Percentiles rank a stretch among this genome's conserved stretches.
Conservation (phyloP, 2,888 invertebrate species). For the Microctonus brassicae region DNA sequence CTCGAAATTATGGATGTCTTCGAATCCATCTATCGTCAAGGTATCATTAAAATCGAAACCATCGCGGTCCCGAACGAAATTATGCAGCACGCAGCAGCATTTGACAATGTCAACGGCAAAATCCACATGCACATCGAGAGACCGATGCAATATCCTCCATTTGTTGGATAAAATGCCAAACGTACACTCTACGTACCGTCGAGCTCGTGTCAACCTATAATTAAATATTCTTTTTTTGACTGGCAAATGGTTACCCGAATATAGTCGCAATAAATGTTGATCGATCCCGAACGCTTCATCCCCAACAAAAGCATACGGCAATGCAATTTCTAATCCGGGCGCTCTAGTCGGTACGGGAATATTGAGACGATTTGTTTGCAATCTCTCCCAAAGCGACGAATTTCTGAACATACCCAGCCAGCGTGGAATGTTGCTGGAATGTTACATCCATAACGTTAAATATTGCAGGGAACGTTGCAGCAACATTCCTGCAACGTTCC, state of each 20-base stretch:
- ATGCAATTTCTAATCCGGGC: slow-evolving; percentile 12
- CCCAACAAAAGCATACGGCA: slow-evolving; percentile 34
- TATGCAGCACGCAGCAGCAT: slow-evolving; percentile 43
- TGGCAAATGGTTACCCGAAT: slow-evolving; percentile 42
- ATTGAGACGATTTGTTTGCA: no score
- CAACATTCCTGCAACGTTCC: no score
- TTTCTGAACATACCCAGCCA: no score
- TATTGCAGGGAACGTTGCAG: no score
- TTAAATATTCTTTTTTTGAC: slow-evolving; percentile 50
- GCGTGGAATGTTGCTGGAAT: no score
- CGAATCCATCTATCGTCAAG: slow-evolving; percentile 14
- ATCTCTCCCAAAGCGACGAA: slow-evolving; percentile 17
- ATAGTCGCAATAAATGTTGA: slow-evolving; percentile 48
- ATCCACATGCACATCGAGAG: slow-evolving; percentile 51
- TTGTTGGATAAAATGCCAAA: slow-evolving; percentile 56
- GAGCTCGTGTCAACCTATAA: slow-evolving; percentile 48
- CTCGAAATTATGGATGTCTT: not conserved
- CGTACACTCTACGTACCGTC: slow-evolving; percentile 49
- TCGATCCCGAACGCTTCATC: slow-evolving; percentile 46
- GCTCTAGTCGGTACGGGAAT: no score
- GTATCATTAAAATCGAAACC: slow-evolving; percentile 4
- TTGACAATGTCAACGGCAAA: slow-evolving; percentile 54
- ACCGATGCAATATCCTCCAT: slow-evolving; percentile 60
- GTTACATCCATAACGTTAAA: no score
- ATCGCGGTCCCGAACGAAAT: slow-evolving; percentile 21